Percentiles rank a stretch among this genome's conserved stretches.
Conservation (phyloP, 2,888 invertebrate species). For the Invenusta paracnida region DNA sequence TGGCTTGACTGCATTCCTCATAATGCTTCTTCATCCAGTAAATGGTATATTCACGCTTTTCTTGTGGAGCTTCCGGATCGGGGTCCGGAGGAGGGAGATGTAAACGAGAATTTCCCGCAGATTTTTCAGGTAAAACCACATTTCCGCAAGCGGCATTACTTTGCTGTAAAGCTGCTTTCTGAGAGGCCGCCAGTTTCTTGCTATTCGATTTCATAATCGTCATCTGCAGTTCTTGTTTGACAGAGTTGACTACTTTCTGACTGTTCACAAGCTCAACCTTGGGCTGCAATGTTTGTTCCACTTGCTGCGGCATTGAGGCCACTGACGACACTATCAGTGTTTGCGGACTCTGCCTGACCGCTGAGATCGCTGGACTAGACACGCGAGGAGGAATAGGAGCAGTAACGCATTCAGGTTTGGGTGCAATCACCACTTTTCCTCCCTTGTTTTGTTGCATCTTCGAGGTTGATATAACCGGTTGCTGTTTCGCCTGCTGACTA, state of each 20-base stretch:
- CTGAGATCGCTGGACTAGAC: neutral
- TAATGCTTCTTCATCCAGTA: constrained; percentile 25
- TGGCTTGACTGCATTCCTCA: neutral
- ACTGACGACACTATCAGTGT: neutral
- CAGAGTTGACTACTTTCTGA: neutral
- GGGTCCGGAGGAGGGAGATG: neutral
- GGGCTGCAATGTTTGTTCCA: neutral
- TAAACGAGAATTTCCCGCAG: neutral
- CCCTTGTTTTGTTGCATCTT: neutral
- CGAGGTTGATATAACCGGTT: neutral
- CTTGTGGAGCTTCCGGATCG: neutral
- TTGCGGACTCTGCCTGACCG: neutral
- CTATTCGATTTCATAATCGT: neutral
- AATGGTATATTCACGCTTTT: constrained; percentile 8
- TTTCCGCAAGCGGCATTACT: too few relatives aligned
- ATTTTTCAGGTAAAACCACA: neutral
- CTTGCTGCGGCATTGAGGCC: neutral
- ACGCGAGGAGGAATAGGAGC: neutral
- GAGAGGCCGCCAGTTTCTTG: neutral
- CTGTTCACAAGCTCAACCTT: too few relatives aligned
- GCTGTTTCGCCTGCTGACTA: neutral
- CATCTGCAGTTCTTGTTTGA: neutral
- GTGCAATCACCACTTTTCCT: neutral
- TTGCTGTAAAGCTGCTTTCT: neutral
- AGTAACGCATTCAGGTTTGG: neutral